Conservation (phyloP, 2,797 vertebrate genomes). For the Sebastes oblongus region DNA sequence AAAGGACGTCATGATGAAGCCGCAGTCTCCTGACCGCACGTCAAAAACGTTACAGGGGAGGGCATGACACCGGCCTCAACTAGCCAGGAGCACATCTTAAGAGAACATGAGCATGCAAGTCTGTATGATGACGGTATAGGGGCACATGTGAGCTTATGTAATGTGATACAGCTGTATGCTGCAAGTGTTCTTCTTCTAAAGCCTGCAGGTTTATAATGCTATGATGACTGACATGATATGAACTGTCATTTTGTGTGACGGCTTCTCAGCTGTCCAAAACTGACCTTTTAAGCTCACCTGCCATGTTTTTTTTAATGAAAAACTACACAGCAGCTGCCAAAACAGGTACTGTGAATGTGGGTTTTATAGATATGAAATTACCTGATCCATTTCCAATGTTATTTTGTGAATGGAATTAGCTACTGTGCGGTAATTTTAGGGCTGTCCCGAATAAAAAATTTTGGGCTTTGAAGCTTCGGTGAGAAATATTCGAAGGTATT, state of each 20-base stretch:
- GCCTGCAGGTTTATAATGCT: conserved; percentile 26
- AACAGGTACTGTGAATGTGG: neutral
- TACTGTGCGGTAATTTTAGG: neutral
- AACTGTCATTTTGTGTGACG: neutral
- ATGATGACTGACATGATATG: conserved; percentile 3
- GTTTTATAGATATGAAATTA: neutral
- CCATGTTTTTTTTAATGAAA: neutral
- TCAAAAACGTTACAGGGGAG: neutral
- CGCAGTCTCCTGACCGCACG: neutral
- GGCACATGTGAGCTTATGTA: neutral
- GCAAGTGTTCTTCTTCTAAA: neutral
- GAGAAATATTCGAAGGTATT: too few relatives aligned
- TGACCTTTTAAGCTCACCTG: conserved; percentile 19
- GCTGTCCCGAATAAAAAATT: too few relatives aligned
- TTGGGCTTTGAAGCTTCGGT: too few relatives aligned
- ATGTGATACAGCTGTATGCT: neutral
- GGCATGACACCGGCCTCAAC: neutral
- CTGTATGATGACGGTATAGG: neutral
- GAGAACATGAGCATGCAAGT: neutral
- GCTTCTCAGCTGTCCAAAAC: neutral
- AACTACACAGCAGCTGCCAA: neutral
- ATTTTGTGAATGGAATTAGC: neutral
- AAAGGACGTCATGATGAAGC: conserved; percentile 25
- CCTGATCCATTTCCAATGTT: neutral
- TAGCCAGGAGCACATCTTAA: neutral